Evolutionary conservation across 2,888 invertebrate genomes (phyloP), one percentile per base, ranked within the genome.

Genomic region (Leptinotarsa peninsularis): DNA sequence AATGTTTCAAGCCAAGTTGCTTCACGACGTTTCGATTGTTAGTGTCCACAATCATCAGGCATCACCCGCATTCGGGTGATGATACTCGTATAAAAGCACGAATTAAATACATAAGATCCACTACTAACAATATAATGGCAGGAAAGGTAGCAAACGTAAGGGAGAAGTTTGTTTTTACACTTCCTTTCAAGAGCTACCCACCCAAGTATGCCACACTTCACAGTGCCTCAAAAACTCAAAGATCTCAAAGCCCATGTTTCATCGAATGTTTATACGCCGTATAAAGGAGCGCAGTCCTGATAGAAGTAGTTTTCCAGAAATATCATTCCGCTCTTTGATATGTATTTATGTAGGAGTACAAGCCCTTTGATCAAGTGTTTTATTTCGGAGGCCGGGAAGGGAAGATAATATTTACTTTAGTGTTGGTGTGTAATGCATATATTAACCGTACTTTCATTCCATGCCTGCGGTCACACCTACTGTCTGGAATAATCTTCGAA

Each of bases 281-380:
- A 18, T 18, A 58, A n/a, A 58, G 17, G 33, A 63, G 27, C 27
- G 7, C 33, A 3, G 18, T 63, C 0, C 43, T 63, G 43, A n/a
- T 63, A 43, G n/a, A 15, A 7, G 58, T 58, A 15, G 18, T 58
- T 58, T 58, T 23, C 21, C 58, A 58, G 27, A 58, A 58, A 58
- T 58, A 58, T 58, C 58, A 58, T 23, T 4, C 63, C n/a, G 5
- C 27, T 15, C 63, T 63, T 43, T 63, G 17, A 5, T 33, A 63
- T 63, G 63, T 63, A 63, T 63, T 63, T n/a, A 63, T 63, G 43
- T 13, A 43, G 63, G 27, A n/a, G 63, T 33, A 43, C 33, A 7
- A n/a, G 27, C 33, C 10, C 33, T 63, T 63, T 63, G 63, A 63
- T 63, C 33, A 27, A 63, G 58, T 63, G n/a, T 63, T 63, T 63